phyloP scores from a whole-genome alignment of 1,140 invertebrate species.

The Micrasema longulum region DNA sequence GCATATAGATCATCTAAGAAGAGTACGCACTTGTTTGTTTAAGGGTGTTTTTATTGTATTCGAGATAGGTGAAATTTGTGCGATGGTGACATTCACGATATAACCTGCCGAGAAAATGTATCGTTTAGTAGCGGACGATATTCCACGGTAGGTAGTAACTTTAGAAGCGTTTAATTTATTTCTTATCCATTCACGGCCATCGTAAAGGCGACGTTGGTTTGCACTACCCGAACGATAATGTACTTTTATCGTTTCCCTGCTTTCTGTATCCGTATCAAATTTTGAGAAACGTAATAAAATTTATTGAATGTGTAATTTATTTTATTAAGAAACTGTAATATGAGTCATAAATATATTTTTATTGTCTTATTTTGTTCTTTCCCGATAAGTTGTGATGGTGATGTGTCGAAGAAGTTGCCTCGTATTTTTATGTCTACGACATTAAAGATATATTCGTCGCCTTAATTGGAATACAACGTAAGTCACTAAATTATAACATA shows the following conservation, averaged over 20 bases:
- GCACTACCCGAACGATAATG: conserved; percentile 12
- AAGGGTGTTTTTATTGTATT: conserved; percentile 2
- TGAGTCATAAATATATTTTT: conserved; percentile 14
- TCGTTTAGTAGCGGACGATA: conserved; percentile 8
- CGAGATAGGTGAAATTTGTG: conserved; percentile 19
- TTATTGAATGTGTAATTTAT: conserved; percentile 21
- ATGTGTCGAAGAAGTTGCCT: too few relatives aligned
- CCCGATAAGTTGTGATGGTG: too few relatives aligned
- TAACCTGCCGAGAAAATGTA: background rate
- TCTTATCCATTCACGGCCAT: conserved; percentile 6
- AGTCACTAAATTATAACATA: too few relatives aligned
- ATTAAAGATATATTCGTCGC: too few relatives aligned
- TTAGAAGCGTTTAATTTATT: conserved; percentile 30
- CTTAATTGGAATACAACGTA: too few relatives aligned
- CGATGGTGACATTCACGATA: conserved; percentile 8
- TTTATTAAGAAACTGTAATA: conserved; percentile 10
- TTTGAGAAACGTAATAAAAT: conserved; percentile 19
- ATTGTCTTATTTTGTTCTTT: background rate
- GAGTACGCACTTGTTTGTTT: background rate
- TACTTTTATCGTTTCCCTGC: conserved; percentile 23
- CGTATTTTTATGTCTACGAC: too few relatives aligned
- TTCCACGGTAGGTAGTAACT: conserved; percentile 15
- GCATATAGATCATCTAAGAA: too few relatives aligned
- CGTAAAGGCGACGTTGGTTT: conserved; percentile 2
- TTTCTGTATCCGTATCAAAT: conserved; percentile 29